Evolutionary conservation across 2,113 vertebrate species (phyloP), one percentile per base, ranked within the genome.

Genomic region (Sylvietta virens): DNA sequence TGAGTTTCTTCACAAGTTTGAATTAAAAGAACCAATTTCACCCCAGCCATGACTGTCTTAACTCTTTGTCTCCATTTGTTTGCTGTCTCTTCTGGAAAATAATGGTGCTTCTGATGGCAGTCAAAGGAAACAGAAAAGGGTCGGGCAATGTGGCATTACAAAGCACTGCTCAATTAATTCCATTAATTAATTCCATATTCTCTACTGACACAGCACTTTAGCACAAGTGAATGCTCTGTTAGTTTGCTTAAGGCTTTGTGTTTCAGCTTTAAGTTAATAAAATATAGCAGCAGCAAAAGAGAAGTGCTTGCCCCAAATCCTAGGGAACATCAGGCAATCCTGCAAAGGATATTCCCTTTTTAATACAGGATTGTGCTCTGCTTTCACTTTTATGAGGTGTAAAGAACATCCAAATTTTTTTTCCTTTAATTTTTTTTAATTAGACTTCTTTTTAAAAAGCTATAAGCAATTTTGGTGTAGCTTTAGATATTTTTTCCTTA

Each of bases 31-130:
- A 98, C 98, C 98, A 98, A 98, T 98, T 98, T 98, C 97, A 98
- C 98, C 98, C 98, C 98, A 85, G 98, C 97, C 98, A 98, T 98
- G 98, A 98, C 98, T 92, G 97, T 98, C 97, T 98, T 98, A 98
- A 98, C 98, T 98, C 98, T 98, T 98, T 98, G 96, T 96, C 97
- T 98, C 98, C 98, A 98, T 96, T 97, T 98, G 98, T 98, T 98
- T 94, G 98, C 88, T 71, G 97, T 85, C 74, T 98, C 98, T 95
- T 98, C 98, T 39, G 97, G 97, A 86, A 97, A 92, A 91, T 97
- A 97, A 85, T 78, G 97, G 74, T 85, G 97, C 97, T 98, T 98
- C 98, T 98, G 98, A 93, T 80, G 94, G 96, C 94, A 81, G 88
- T 88, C 74, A 96, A 96, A 97, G 96, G 97, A 96, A 97, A 95